Conservation (phyloP, 2,888 invertebrate species). For the Synergus japonicus region DNA sequence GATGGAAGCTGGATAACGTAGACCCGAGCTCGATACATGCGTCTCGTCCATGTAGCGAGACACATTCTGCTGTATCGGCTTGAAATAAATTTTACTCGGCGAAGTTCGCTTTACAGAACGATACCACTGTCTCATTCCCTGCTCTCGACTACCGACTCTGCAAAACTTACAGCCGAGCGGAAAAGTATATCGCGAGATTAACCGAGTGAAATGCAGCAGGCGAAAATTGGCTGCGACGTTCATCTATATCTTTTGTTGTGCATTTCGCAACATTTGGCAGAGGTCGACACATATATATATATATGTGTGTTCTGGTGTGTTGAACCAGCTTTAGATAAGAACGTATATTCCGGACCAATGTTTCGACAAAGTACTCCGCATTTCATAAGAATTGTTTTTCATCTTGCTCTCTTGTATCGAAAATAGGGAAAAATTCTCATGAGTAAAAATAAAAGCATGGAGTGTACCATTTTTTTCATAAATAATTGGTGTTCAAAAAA, state of each 20-base stretch:
- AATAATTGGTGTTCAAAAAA: no score
- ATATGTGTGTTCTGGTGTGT: neutral
- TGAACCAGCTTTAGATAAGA: slow-evolving; percentile 37
- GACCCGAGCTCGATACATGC: slow-evolving; percentile 47
- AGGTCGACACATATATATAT: neutral
- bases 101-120: slow-evolving; percentile 40
- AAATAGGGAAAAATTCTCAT: neutral
- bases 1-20: slow-evolving; percentile 46
- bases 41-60: slow-evolving; percentile 49
- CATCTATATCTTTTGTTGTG: slow-evolving; percentile 40
- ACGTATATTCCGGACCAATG: neutral
- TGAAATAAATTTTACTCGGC: slow-evolving; percentile 57
- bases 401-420: neutral
- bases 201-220: slow-evolving; percentile 56
- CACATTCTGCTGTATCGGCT: slow-evolving; percentile 56
- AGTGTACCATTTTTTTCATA: no score
- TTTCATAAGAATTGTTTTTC: slow-evolving; percentile 25
- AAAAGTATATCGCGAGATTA: slow-evolving; percentile 57
- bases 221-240: slow-evolving; percentile 55
- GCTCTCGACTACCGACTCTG: slow-evolving; percentile 48
- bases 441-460: no score
- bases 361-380: slow-evolving; percentile 11
- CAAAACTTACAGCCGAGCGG: slow-evolving; percentile 52
- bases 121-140: slow-evolving; percentile 48
- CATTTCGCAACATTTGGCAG: slow-evolving; percentile 35